Conservation (phyloP, 2,113 vertebrate genomes). For the Thalassarche chlororhynchos region DNA sequence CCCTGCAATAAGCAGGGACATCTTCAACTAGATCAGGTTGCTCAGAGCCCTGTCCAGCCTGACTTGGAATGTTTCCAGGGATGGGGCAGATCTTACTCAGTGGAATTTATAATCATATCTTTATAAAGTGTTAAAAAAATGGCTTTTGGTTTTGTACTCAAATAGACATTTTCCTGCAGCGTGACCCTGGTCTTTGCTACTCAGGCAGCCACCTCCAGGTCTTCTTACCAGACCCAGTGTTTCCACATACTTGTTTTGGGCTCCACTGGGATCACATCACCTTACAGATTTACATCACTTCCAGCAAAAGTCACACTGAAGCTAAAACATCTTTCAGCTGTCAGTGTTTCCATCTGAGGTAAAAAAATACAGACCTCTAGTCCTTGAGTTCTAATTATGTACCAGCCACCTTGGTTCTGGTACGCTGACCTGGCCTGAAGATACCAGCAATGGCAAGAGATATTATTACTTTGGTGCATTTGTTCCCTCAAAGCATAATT, state of each 20-base stretch:
- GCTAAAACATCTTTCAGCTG: not conserved
- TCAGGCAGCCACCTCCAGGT: not conserved
- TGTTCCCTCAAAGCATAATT: not conserved
- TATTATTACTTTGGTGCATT: not conserved
- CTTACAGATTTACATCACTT: not conserved
- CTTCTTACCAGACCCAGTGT: not conserved
- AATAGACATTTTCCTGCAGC: not conserved
- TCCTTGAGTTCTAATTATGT: not conserved
- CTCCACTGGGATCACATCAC: not conserved
- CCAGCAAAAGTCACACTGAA: not conserved
- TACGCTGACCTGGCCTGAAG: not conserved
- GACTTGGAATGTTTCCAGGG: not conserved
- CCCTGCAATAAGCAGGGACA: not conserved
- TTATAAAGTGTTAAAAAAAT: not conserved
- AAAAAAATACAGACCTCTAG: not conserved
- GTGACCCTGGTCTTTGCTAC: not conserved
- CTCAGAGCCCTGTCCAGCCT: not conserved
- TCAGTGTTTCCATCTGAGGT: not conserved
- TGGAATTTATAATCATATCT: not conserved
- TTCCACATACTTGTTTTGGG: not conserved
- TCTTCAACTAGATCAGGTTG: not conserved
- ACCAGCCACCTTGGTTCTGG: not conserved
- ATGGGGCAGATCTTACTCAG: not conserved
- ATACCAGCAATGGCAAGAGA: not conserved
- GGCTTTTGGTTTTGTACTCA: not conserved